A percentile compares a stretch with the other conserved stretches of the same genome.
These are phyloP conservation scores for Monodelphis domestica DNA, from an alignment of 2,797 vertebrate genomes.

Conservation along the genomic window DNA sequence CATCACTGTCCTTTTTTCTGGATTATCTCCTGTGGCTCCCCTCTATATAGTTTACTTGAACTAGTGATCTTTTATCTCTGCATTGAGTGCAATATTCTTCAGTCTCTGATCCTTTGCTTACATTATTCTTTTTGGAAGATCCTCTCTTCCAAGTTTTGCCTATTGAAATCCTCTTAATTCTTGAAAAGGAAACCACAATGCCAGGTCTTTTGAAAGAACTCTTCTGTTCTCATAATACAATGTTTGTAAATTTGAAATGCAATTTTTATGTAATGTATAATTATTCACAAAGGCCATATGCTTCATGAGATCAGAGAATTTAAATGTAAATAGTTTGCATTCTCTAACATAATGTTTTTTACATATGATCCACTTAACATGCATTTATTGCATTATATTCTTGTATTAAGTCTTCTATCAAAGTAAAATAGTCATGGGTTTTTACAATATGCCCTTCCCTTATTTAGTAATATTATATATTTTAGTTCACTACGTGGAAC, in stretches of 20 bases:
- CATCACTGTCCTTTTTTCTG: background rate
- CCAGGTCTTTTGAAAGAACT: background rate
- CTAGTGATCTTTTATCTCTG: background rate
- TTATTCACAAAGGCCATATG: background rate
- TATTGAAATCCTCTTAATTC: background rate
- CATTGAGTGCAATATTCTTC: background rate
- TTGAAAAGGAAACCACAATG: background rate
- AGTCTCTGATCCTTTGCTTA: background rate
- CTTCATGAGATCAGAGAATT: background rate
- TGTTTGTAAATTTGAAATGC: background rate
- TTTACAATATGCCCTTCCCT: background rate
- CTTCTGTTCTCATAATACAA: background rate
- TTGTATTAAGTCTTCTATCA: constrained; percentile 59
- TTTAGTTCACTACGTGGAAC: background rate
- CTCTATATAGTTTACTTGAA: background rate
- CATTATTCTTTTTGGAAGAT: background rate
- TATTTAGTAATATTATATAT: constrained; percentile 24
- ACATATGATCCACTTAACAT: background rate
- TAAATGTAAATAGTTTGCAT: background rate
- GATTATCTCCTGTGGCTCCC: background rate
- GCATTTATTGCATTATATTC: background rate
- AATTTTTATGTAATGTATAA: background rate
- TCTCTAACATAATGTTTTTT: background rate
- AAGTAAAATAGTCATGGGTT: constrained; percentile 35
- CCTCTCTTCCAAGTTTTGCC: background rate